Conservation (phyloP, 2,797 vertebrate species). For the Rhabdomys pumilio region DNA sequence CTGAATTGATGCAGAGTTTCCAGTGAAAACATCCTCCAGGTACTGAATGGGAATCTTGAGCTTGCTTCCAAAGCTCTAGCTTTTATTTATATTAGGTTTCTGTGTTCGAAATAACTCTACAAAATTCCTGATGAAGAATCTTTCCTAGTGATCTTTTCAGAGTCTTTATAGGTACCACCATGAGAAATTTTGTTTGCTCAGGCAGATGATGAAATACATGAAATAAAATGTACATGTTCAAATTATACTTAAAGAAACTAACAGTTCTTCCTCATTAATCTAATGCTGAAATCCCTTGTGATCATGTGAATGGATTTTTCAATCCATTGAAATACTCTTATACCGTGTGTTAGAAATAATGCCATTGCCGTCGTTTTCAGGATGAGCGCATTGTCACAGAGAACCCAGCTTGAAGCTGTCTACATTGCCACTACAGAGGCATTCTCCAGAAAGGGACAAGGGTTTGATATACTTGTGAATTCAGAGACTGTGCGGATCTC, state of each 20-base stretch:
- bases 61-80: neutral
- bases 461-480: neutral
- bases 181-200: slow-evolving; percentile 49
- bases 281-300: slow-evolving; percentile 58
- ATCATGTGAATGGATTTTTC: slow-evolving; percentile 55
- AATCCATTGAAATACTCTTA: slow-evolving; percentile 23
- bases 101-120: slow-evolving; percentile 51
- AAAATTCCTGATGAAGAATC: slow-evolving; percentile 55
- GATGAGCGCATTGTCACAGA: slow-evolving; percentile 11
- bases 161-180: neutral
- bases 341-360: slow-evolving; percentile 58
- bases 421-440: slow-evolving; percentile 2
- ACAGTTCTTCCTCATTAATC: neutral
- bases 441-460: neutral
- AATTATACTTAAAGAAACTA: slow-evolving; percentile 62
- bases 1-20: slow-evolving; percentile 35
- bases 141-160: slow-evolving; percentile 53
- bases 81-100: slow-evolving; percentile 54
- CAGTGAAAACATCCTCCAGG: slow-evolving; percentile 48
- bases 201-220: neutral
- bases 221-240: slow-evolving; percentile 18
- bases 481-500: neutral
- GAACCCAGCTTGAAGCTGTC: neutral
- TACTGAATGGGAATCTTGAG: slow-evolving; percentile 42
- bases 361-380: slow-evolving; percentile 50